phyloP scores from a whole-genome alignment of 2,113 vertebrate genomes.

The Caloenas nicobarica region DNA sequence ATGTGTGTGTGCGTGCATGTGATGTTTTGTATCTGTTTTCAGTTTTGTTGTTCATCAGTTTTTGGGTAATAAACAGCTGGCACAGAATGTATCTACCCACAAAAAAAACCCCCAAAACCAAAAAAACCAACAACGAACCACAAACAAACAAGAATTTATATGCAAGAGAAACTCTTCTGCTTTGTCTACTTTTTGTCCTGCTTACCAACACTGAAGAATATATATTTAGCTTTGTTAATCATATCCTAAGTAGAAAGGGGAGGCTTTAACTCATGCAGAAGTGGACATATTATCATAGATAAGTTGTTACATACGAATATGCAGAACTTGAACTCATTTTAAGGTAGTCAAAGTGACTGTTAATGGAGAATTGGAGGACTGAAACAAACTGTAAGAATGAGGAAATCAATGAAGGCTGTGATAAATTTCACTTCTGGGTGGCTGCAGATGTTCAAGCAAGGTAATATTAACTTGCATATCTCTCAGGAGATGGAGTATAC shows the following conservation, averaged over 20 bases:
- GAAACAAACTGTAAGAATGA: neutral
- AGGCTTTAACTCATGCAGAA: neutral
- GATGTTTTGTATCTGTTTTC: neutral
- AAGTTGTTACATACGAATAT: neutral
- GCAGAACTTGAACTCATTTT: neutral
- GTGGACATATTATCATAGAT: neutral
- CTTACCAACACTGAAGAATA: neutral
- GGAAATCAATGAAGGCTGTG: neutral
- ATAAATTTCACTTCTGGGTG: neutral
- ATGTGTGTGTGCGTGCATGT: neutral
- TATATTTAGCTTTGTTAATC: neutral
- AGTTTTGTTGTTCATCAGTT: neutral
- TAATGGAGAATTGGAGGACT: neutral
- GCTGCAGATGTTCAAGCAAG: neutral
- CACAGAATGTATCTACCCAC: neutral
- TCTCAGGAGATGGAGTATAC: neutral
- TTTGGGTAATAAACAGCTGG: rapidly evolving
- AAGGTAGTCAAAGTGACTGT: neutral
- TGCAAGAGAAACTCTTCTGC: neutral
- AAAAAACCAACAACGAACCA: neutral
- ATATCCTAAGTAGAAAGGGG: neutral
- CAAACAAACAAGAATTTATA: neutral
- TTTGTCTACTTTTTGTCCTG: neutral
- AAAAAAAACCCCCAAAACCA: too few relatives aligned
- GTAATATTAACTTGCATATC: neutral